These are phyloP conservation scores for Bufotes viridis DNA, from an alignment of 2,797 vertebrate species.

Conservation along the genomic window DNA sequence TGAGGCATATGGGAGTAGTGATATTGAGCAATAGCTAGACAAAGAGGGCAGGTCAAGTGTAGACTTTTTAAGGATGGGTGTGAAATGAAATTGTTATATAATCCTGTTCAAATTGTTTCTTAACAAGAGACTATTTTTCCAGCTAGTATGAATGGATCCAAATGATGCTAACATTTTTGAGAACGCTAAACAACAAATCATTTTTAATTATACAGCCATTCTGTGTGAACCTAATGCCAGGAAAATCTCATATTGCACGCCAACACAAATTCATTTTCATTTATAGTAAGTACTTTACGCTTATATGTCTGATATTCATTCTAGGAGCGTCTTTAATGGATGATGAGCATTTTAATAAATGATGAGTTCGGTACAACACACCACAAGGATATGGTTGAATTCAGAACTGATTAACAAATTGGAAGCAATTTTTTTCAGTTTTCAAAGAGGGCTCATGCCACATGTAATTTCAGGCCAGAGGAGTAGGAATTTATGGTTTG, in stretches of 20 bases:
- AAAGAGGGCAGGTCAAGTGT: too few species aligned
- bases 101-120: conserved; percentile 45
- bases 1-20: too few species aligned
- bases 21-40: too few species aligned
- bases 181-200: conserved; percentile 58
- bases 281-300: conserved; percentile 61
- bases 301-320: conserved; percentile 59
- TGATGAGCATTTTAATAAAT: conserved; percentile 62
- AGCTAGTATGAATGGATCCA: conserved; percentile 52
- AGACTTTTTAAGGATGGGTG: too few species aligned
- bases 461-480: conserved; percentile 47
- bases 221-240: conserved; percentile 52
- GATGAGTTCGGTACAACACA: conserved; percentile 54
- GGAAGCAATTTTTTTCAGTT: conserved; percentile 41
- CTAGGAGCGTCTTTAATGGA: conserved; percentile 59
- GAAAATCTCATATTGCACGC: conserved; percentile 58
- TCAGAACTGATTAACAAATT: conserved; percentile 54
- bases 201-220: conserved; percentile 62
- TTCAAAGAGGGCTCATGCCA: conserved; percentile 28
- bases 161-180: conserved; percentile 58
- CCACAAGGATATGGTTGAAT: conserved; percentile 56
- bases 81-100: conserved; percentile 38
- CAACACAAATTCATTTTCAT: conserved; percentile 63
- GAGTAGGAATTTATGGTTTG: conserved; percentile 18
- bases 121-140: conserved; percentile 51